These are phyloP conservation scores for Muscicapa adusta DNA, from an alignment of 2,113 vertebrate species.

Conservation along the genomic window DNA sequence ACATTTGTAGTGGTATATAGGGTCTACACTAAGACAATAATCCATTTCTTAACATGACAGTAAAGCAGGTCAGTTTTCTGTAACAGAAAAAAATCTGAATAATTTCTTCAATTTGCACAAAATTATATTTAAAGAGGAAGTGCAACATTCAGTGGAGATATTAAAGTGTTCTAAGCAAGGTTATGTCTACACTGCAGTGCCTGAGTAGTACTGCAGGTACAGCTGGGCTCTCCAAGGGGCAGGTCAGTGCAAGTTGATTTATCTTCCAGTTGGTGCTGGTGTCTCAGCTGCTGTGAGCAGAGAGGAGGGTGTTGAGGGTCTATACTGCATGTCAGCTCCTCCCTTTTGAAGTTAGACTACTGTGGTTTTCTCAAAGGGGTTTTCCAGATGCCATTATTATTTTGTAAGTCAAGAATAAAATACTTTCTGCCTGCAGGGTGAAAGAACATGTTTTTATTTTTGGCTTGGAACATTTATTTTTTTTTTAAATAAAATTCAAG, in stretches of 20 bases:
- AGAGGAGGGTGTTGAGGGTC: neutral
- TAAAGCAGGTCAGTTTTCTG: neutral
- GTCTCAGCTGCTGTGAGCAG: neutral
- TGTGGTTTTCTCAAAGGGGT: neutral
- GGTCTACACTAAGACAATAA: neutral
- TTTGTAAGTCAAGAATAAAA: neutral
- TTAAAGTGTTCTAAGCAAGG: neutral
- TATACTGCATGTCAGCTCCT: neutral
- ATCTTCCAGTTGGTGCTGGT: neutral
- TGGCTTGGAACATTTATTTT: neutral
- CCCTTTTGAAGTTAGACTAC: neutral
- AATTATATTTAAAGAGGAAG: neutral
- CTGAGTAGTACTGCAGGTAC: neutral
- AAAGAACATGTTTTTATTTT: neutral
- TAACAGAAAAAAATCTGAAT: neutral
- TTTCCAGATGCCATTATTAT: fast-evolving
- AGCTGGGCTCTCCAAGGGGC: neutral
- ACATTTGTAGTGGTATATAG: neutral
- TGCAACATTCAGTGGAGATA: neutral
- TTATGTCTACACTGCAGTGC: neutral
- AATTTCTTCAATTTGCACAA: neutral
- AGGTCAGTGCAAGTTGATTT: neutral
- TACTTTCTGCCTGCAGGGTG: neutral
- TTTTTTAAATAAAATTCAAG: neutral
- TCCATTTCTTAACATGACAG: neutral